Conservation (phyloP, 2,797 vertebrate genomes). For the Labeo calbasu region DNA sequence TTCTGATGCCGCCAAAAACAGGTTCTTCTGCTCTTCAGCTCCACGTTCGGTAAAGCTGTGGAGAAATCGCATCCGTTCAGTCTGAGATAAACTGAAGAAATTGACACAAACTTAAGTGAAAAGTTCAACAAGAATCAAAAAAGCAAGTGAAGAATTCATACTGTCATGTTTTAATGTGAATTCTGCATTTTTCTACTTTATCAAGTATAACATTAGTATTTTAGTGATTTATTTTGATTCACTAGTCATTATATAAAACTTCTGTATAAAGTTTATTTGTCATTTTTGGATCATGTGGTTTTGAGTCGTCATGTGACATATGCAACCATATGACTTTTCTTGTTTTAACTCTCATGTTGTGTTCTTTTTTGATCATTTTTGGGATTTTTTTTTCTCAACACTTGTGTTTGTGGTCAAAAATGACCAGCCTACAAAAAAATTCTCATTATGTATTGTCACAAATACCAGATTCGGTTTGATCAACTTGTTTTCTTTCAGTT, state of each 20-base stretch:
- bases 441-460: background rate
- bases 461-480: background rate
- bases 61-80: background rate
- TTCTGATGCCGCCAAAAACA: constrained; percentile 97
- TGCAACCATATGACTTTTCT: too few relatives aligned
- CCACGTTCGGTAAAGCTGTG: constrained; percentile 89
- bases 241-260: too few relatives aligned
- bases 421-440: too few relatives aligned
- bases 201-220: background rate
- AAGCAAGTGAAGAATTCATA: background rate
- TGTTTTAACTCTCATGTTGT: too few relatives aligned
- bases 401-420: too few relatives aligned
- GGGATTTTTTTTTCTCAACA: too few relatives aligned
- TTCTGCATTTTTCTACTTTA: background rate
- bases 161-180: background rate
- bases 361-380: too few relatives aligned
- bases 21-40: constrained; percentile 91
- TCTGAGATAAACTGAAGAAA: background rate
- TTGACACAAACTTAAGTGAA: background rate
- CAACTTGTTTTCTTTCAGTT: too few relatives aligned
- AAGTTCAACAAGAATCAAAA: too few relatives aligned
- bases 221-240: background rate
- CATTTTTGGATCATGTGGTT: too few relatives aligned
- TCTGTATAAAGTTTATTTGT: too few relatives aligned
- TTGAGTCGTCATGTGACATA: too few relatives aligned